Percentiles rank a stretch among this genome's conserved stretches.
phyloP scores from a whole-genome alignment of 2,797 vertebrate genomes.

The Mus minutoides region DNA sequence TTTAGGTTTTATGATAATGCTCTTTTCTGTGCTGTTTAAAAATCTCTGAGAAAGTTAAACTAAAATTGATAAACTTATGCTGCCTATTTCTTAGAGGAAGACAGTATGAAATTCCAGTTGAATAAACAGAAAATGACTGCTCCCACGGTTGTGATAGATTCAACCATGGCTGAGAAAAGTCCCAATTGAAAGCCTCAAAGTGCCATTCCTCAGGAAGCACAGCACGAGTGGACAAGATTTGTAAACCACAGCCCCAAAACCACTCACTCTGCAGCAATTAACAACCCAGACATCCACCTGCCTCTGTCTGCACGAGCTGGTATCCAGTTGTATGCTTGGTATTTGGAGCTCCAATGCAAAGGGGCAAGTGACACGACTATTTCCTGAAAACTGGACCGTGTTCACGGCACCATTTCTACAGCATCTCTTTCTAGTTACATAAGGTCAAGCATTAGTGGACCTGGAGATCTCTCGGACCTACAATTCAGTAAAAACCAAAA shows the following conservation, averaged over 20 bases:
- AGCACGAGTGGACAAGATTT: not conserved
- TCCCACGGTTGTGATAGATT: constrained; percentile 15
- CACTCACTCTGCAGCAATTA: constrained; percentile 11
- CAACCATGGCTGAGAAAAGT: constrained; percentile 5
- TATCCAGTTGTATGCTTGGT: not conserved
- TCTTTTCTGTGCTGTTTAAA: constrained; percentile 31
- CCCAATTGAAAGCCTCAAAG: constrained; percentile 25
- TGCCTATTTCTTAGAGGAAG: constrained; percentile 24
- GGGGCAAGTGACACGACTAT: not conserved
- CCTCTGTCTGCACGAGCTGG: not conserved
- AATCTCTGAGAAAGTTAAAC: constrained; percentile 13
- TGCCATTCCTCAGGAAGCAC: not conserved
- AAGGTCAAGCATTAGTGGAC: constrained; percentile 12
- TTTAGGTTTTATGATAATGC: constrained; percentile 46
- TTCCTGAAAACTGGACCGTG: constrained; percentile 12
- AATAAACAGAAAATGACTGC: constrained; percentile 22
- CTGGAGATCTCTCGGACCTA: constrained; percentile 29
- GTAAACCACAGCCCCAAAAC: not conserved
- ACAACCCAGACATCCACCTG: not conserved
- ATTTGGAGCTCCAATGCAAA: constrained; percentile 30
- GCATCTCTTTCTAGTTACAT: not conserved
- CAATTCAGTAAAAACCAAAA: not conserved
- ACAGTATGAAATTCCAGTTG: constrained; percentile 15
- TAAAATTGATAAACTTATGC: constrained; percentile 22
- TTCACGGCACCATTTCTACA: not conserved